These are phyloP conservation scores for Aphelenchoides fujianensis DNA, from an alignment of 1,140 invertebrate species.

Conservation along the genomic window DNA sequence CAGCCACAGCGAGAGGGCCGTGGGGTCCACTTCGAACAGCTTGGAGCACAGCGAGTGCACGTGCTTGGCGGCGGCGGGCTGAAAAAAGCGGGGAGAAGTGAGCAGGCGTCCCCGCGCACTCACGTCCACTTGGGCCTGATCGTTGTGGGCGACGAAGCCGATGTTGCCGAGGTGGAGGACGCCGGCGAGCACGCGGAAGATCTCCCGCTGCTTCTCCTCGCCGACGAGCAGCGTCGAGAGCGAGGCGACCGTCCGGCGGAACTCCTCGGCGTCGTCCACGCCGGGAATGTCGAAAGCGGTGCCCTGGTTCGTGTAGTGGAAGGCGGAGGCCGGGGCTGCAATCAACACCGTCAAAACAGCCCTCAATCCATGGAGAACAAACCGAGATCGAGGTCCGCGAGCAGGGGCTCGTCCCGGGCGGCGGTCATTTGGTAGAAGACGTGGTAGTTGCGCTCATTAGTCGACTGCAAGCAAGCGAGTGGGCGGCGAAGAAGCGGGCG, in stretches of 20 bases:
- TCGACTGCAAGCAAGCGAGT: slow-evolving; percentile 64
- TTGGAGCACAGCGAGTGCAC: slow-evolving; percentile 64
- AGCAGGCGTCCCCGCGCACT: slow-evolving; percentile 59
- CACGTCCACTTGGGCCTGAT: slow-evolving; percentile 67
- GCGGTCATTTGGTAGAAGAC: slow-evolving; percentile 97
- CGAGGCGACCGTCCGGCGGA: slow-evolving; percentile 41
- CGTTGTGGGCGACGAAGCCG: slow-evolving; percentile 66
- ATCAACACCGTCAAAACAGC: too few species aligned
- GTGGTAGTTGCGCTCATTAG: slow-evolving; percentile 91
- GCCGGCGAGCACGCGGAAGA: slow-evolving; percentile 80
- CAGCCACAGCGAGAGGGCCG: slow-evolving; percentile 79
- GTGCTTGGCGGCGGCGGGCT: neutral
- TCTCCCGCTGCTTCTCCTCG: slow-evolving; percentile 75
- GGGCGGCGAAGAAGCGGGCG: neutral
- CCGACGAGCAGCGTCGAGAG: slow-evolving; percentile 56
- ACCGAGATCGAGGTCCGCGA: slow-evolving; percentile 74
- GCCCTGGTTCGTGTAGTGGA: slow-evolving; percentile 84
- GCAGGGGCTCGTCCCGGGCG: slow-evolving; percentile 65
- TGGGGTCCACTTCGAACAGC: slow-evolving; percentile 74
- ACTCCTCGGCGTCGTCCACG: slow-evolving; percentile 72
- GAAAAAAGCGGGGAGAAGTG: neutral
- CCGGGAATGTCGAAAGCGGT: slow-evolving; percentile 76
- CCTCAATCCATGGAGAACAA: too few species aligned
- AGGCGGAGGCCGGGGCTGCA: slow-evolving; percentile 73
- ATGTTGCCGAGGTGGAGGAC: slow-evolving; percentile 90